phyloP scores from a whole-genome alignment of 1,140 invertebrate genomes.

The Plectrocnemia conspersa region DNA sequence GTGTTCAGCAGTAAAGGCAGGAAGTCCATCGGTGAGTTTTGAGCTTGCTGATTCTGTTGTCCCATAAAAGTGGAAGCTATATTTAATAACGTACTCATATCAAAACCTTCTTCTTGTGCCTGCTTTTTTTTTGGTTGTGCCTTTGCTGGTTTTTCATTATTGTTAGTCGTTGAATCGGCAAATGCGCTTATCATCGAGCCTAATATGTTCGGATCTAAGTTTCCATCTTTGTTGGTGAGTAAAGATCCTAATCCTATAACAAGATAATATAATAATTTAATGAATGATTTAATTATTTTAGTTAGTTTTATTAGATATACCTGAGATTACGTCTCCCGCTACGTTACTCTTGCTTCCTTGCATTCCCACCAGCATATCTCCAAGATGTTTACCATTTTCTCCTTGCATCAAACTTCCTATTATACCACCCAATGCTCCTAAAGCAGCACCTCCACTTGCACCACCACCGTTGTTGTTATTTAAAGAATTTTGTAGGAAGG shows the following conservation, averaged over 20 bases:
- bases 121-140: constrained; percentile 36
- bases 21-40: constrained; percentile 47
- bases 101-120: constrained; percentile 41
- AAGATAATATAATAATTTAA: neutral
- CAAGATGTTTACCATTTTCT: constrained; percentile 47
- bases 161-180: constrained; percentile 34
- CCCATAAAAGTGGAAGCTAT: constrained; percentile 59
- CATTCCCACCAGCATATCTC: constrained; percentile 39
- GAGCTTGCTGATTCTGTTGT: constrained; percentile 28
- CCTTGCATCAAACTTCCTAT: constrained; percentile 57
- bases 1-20: constrained; percentile 62
- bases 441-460: constrained; percentile 40
- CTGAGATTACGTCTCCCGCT: constrained; percentile 41
- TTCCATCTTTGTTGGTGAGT: constrained; percentile 49
- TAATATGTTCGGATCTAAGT: constrained; percentile 53
- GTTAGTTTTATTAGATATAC: constrained; percentile 23
- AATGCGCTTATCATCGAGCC: constrained; percentile 53
- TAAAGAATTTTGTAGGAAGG: constrained; percentile 53
- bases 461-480: constrained; percentile 46
- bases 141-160: constrained; percentile 31
- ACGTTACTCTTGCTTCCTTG: constrained; percentile 35
- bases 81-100: constrained; percentile 55
- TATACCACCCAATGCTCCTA: constrained; percentile 43
- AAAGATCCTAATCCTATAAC: constrained; percentile 49
- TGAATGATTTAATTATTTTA: neutral